Evolutionary conservation across 2,113 vertebrate genomes (phyloP).

Genomic region (Nothobranchius kuhntae): DNA sequence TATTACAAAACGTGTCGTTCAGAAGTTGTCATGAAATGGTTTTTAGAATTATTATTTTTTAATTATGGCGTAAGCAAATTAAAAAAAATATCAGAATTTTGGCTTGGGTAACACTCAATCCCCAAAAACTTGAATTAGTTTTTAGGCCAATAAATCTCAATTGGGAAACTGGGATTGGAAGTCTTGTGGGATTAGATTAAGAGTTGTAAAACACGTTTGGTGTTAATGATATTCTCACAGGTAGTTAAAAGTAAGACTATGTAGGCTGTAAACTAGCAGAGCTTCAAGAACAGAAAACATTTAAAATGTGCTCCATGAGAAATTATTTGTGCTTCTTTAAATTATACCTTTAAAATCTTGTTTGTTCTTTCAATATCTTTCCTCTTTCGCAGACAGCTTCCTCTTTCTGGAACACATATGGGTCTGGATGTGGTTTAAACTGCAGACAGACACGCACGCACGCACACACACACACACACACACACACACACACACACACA

Average conservation of each 20-base stretch:
- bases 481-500: no score
- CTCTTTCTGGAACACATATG: conserved; percentile 71
- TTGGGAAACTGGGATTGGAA: not conserved
- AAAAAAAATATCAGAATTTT: not conserved
- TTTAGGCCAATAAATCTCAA: not conserved
- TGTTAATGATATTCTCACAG: no score
- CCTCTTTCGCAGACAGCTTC: conserved; percentile 35
- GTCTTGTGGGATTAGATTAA: not conserved
- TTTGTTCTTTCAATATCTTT: conserved; percentile 13
- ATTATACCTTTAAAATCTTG: not conserved
- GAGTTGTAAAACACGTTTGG: not conserved
- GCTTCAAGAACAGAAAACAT: not conserved
- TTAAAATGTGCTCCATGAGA: not conserved
- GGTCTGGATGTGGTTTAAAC: conserved; percentile 61
- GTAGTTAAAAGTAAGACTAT: no score
- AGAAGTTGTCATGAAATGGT: no score
- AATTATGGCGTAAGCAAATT: not conserved
- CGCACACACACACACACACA: conserved; percentile 5
- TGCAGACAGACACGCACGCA: conserved; percentile 42
- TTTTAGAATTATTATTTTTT: no score
- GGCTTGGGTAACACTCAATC: not conserved
- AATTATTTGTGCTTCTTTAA: not conserved
- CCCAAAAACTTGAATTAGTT: not conserved
- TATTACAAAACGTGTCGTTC: no score
- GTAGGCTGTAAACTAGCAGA: no score